These are phyloP conservation scores for Drosophila formosana DNA, from an alignment of 2,888 invertebrate genomes.

Conservation along the genomic window DNA sequence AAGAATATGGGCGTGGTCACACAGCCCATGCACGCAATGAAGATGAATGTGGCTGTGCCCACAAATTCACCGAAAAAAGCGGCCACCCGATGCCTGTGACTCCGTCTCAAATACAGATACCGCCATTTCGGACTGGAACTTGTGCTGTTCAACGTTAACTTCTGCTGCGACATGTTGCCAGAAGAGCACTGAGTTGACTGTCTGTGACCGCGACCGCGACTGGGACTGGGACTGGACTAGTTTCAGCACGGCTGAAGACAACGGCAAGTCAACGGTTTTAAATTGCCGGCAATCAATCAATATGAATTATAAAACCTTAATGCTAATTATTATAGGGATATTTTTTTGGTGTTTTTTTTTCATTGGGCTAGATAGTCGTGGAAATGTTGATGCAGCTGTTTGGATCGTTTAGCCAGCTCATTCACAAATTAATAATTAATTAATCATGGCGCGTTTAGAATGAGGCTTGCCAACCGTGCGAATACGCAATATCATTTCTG, in stretches of 20 bases:
- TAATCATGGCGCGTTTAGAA: slow-evolving; percentile 39
- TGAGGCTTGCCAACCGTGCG: slow-evolving; percentile 7
- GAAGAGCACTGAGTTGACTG: slow-evolving; percentile 39
- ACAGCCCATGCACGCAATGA: slow-evolving; percentile 91
- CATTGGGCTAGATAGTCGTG: slow-evolving; percentile 26
- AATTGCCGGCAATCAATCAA: slow-evolving; percentile 68
- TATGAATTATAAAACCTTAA: slow-evolving; percentile 77
- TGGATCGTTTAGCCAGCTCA: slow-evolving; percentile 26
- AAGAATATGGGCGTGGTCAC: slow-evolving; percentile 77
- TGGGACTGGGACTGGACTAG: background rate
- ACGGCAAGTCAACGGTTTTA: slow-evolving; percentile 33
- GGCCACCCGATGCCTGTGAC: slow-evolving; percentile 44
- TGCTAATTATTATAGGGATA: slow-evolving; percentile 75
- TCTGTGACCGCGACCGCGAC: background rate
- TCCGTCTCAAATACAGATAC: slow-evolving; percentile 32
- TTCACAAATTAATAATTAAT: slow-evolving; percentile 44
- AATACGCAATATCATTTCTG: slow-evolving; percentile 7
- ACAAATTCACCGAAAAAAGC: slow-evolving; percentile 87
- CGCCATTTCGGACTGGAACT: slow-evolving; percentile 38
- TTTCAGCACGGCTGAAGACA: background rate
- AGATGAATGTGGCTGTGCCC: slow-evolving; percentile 88
- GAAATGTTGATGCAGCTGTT: slow-evolving; percentile 9
- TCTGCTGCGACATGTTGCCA: slow-evolving; percentile 62
- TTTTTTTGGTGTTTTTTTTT: slow-evolving; percentile 23
- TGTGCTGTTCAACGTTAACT: slow-evolving; percentile 24